Evolutionary conservation across 2,888 invertebrate genomes (phyloP), one percentile per base, ranked within the genome.

Genomic region (Drosophila lutescens): DNA sequence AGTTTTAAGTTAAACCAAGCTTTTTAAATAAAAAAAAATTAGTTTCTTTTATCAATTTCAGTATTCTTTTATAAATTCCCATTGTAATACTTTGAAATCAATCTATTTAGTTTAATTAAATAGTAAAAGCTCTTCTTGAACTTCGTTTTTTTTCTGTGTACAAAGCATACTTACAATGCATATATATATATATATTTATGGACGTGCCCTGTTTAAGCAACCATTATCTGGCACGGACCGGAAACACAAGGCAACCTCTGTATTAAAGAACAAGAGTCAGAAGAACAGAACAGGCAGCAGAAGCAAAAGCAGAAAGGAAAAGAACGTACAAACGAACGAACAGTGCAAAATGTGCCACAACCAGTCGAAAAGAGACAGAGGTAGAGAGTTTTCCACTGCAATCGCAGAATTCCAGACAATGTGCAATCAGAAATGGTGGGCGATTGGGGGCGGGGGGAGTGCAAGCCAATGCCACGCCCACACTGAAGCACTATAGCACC

Each of bases 191-290:
- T 26, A 34, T 51, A 34, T 54, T 41, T 62, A 51, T 65, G 58
- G 56, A 59, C 61, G 68, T 56, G 68, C 77, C 81, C 81, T 84
- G 79, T 80, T 80, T 79, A 80, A 84, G 85, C 84, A 82, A 78
- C 62, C 80, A 81, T 86, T 86, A 86, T 84, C 86, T 83, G 72
- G 79, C 74, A 79, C 79, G 43, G 46, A 79, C 53, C 83, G 83
- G 86, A 83, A 83, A 73, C 84, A 79, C 67, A 66, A 77, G 74
- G 77, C 86, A 81, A 86, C 86, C 86, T 86, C 77, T 78, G 67
- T 61, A 71, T 46, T 53, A 58, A 58, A 58, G 67, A 50, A 32
- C 59, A 23, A 34, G 56, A 56, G 23, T 15, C 30, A 38, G 59
- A 58, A 58, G 61, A 58, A 46, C 56, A 58, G 60, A 57, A 44